Percentiles rank a stretch among this genome's conserved stretches.
These are phyloP conservation scores for Acanthornis magna DNA, from an alignment of 2,797 vertebrate species.

Conservation along the genomic window DNA sequence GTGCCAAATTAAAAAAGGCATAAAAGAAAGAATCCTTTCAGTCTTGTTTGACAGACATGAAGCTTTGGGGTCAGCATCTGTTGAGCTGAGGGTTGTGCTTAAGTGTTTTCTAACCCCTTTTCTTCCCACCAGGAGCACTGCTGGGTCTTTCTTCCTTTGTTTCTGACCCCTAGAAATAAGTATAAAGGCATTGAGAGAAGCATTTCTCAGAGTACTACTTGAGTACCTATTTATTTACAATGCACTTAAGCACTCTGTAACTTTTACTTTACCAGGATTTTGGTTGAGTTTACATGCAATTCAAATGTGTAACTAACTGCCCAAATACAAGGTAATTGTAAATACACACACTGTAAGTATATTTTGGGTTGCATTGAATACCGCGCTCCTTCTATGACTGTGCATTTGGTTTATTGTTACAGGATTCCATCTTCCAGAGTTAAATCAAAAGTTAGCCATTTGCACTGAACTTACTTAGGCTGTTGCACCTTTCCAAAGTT, in stretches of 20 bases:
- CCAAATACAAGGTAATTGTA: constrained; percentile 37
- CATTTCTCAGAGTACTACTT: constrained; percentile 20
- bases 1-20: background rate
- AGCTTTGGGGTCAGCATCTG: background rate
- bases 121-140: background rate
- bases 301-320: constrained; percentile 1
- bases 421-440: constrained; percentile 26
- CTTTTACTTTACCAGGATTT: constrained; percentile 50
- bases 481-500: constrained; percentile 78
- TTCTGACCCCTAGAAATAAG: background rate
- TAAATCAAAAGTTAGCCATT: constrained; percentile 53
- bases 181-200: background rate
- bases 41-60: background rate
- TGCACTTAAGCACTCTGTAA: constrained; percentile 61
- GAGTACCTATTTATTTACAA: constrained; percentile 60
- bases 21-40: background rate
- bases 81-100: background rate
- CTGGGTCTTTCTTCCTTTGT: background rate
- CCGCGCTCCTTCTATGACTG: background rate
- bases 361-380: constrained; percentile 4
- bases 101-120: background rate
- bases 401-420: constrained; percentile 37
- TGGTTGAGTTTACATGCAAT: constrained; percentile 40
- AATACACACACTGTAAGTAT: constrained; percentile 27
- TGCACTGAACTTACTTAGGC: constrained; percentile 74